These are phyloP conservation scores for Drosophila cognata DNA, from an alignment of 2,888 invertebrate species.

Conservation along the genomic window DNA sequence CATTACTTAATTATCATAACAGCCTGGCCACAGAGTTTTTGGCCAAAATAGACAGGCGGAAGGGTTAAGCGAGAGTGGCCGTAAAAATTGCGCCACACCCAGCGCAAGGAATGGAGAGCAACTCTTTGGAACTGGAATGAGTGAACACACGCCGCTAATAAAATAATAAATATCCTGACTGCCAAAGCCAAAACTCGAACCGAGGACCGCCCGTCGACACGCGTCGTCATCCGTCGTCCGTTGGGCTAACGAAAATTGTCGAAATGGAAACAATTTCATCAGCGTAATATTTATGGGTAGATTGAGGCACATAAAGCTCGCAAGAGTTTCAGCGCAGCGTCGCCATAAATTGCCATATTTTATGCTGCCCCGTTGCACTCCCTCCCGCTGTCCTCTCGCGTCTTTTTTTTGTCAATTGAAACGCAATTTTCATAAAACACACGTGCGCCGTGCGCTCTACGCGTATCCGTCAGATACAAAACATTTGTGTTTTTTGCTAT, in stretches of 20 bases:
- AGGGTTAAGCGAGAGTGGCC: slow-evolving; percentile 57
- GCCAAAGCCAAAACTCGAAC: slow-evolving; percentile 26
- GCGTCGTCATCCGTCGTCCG: slow-evolving; percentile 24
- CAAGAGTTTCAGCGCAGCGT: slow-evolving; percentile 51
- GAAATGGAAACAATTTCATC: slow-evolving; percentile 80
- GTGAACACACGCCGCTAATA: slow-evolving; percentile 77
- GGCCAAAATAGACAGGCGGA: slow-evolving; percentile 59
- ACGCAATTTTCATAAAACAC: slow-evolving; percentile 81
- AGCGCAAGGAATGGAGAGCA: slow-evolving; percentile 13
- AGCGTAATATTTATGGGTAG: slow-evolving; percentile 50
- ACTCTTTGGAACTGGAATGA: slow-evolving; percentile 9
- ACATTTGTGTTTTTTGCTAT: slow-evolving; percentile 36
- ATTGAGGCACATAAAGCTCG: slow-evolving; percentile 61
- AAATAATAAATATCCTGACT: slow-evolving; percentile 79
- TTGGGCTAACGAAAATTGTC: slow-evolving; percentile 62
- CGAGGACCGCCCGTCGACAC: slow-evolving; percentile 46
- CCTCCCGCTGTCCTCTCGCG: slow-evolving; percentile 11
- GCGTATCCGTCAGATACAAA: slow-evolving; percentile 56
- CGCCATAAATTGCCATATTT: slow-evolving; percentile 78
- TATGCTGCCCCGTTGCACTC: slow-evolving; percentile 56
- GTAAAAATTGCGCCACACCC: slow-evolving; percentile 74
- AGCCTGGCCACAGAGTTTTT: slow-evolving; percentile 56
- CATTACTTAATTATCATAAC: slow-evolving; percentile 82
- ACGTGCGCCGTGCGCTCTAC: slow-evolving; percentile 45
- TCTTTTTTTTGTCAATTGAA: slow-evolving; percentile 72